Evolutionary conservation across 2,113 vertebrate species (phyloP).

Genomic region (Phaetusa simplex): DNA sequence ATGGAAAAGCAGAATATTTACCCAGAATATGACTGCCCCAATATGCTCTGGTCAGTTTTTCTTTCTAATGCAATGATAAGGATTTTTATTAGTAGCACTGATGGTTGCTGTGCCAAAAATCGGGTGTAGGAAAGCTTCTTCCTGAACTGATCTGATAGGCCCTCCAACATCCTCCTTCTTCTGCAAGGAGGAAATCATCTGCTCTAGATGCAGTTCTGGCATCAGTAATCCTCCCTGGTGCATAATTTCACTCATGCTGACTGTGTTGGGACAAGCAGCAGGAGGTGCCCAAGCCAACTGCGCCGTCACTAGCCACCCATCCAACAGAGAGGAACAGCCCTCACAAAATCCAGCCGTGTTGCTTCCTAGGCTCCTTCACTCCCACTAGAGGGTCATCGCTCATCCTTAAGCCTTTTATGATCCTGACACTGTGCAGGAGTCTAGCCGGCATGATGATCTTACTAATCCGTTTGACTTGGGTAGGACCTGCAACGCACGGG

Average conservation of each 20-base stretch:
- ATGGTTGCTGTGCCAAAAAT: not conserved
- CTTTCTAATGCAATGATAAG: not conserved
- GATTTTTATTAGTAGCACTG: not conserved
- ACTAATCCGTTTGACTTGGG: not conserved
- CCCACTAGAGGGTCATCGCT: not conserved
- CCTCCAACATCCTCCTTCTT: not conserved
- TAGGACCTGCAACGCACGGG: accelerated
- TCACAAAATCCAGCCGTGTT: not conserved
- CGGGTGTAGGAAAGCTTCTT: not conserved
- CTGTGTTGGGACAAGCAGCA: not conserved
- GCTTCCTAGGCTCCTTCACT: not conserved
- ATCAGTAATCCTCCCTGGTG: not conserved
- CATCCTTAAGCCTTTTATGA: not conserved
- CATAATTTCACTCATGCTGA: not conserved
- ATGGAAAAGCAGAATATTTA: not conserved
- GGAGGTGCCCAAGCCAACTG: not conserved
- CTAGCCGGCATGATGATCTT: not conserved
- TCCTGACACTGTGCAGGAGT: not conserved
- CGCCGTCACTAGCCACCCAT: accelerated
- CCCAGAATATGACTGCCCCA: not conserved
- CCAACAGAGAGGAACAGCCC: not conserved
- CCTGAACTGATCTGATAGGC: not conserved
- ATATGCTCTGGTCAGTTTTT: not conserved
- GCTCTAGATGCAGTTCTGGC: not conserved
- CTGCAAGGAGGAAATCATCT: not conserved